A percentile compares a stretch with the other conserved stretches of the same genome.
Evolutionary conservation across 1,140 invertebrate genomes (phyloP).

Genomic region (Parapsyche elsis): DNA sequence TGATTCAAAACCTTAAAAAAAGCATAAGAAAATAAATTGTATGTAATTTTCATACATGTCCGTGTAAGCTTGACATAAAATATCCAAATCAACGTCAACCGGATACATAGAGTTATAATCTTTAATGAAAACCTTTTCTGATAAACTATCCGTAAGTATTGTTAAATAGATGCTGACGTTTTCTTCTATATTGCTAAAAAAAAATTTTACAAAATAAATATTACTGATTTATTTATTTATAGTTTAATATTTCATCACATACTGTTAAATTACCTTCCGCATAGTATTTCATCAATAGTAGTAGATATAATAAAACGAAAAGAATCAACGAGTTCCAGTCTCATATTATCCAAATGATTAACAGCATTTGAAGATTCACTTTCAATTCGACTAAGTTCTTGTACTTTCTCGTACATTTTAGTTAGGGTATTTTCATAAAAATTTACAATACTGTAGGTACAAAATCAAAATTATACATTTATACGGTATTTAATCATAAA

Average conservation of each 20-base stretch:
- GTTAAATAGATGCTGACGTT: conserved; percentile 72
- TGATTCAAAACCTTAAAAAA: conserved; percentile 50
- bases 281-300: conserved; percentile 62
- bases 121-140: conserved; percentile 75
- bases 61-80: conserved; percentile 69
- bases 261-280: conserved; percentile 55
- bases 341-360: conserved; percentile 62
- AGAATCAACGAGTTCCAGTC: conserved; percentile 66
- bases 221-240: not conserved
- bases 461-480: conserved; percentile 16
- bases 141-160: conserved; percentile 71
- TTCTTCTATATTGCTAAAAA: conserved; percentile 65
- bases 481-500: conserved; percentile 32
- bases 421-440: conserved; percentile 75
- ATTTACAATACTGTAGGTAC: conserved; percentile 70
- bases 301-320: conserved; percentile 66
- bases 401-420: conserved; percentile 71
- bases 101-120: conserved; percentile 77
- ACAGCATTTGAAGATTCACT: conserved; percentile 57
- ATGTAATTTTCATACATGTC: conserved; percentile 76
- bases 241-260: too few relatives aligned
- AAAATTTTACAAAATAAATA: not conserved
- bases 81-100: conserved; percentile 70
- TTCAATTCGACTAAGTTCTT: conserved; percentile 59
- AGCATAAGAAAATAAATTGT: too few relatives aligned